Conservation (phyloP, 1,140 invertebrate genomes). For the Acromyrmex heyeri region DNA sequence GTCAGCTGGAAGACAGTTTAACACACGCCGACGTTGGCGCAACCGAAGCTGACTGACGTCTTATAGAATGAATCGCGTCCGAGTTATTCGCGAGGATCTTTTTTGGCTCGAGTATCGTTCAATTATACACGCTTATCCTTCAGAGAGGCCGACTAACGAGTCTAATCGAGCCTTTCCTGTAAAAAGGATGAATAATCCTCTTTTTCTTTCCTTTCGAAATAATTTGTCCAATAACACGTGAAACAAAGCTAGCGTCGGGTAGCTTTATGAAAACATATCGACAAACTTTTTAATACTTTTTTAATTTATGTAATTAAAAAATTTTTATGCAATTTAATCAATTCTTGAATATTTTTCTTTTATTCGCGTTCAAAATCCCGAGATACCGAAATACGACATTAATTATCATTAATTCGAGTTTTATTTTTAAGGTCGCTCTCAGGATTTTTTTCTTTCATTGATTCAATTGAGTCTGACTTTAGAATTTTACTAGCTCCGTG, state of each 20-base stretch:
- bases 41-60: constrained; percentile 58
- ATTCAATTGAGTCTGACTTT: background rate
- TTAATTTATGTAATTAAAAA: background rate
- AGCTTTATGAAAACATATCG: background rate
- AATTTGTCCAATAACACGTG: background rate
- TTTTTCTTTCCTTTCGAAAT: background rate
- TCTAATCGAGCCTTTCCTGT: background rate
- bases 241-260: background rate
- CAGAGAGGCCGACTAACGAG: background rate
- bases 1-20: constrained; percentile 70
- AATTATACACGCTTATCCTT: constrained; percentile 19
- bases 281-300: background rate
- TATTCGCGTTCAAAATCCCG: background rate
- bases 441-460: background rate
- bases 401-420: background rate
- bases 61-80: constrained; percentile 41
- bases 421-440: background rate
- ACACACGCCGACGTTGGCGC: constrained; percentile 68
- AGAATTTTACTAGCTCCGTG: background rate
- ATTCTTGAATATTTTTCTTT: background rate
- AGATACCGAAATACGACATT: background rate
- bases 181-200: background rate
- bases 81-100: constrained; percentile 1
- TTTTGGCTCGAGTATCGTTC: background rate
- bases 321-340: background rate